A percentile compares a stretch with the other conserved stretches of the same genome.
phyloP scores from a whole-genome alignment of 2,113 vertebrate genomes.

The Lycocorax pyrrhopterus region DNA sequence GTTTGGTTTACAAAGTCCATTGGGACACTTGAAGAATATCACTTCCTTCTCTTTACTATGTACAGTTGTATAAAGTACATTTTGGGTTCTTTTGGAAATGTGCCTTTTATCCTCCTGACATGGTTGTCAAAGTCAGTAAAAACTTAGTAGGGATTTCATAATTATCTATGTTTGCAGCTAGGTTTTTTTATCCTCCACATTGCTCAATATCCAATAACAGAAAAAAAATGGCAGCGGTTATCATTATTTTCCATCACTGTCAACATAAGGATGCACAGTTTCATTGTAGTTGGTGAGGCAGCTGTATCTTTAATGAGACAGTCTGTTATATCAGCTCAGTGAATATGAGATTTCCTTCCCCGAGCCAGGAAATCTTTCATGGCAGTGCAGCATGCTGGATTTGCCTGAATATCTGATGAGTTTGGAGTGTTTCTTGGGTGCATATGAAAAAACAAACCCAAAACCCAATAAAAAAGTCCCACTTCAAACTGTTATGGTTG shows the following conservation, averaged over 20 bases:
- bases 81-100: not conserved
- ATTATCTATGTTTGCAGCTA: not conserved
- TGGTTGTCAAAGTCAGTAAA: not conserved
- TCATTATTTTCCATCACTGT: not conserved
- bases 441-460: not conserved
- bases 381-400: not conserved
- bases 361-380: not conserved
- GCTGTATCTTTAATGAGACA: not conserved
- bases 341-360: not conserved
- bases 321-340: not conserved
- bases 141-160: not conserved
- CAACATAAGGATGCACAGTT: not conserved
- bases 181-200: not conserved
- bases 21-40: not conserved
- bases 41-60: not conserved
- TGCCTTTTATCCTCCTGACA: not conserved
- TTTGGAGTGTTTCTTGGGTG: not conserved
- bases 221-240: not conserved
- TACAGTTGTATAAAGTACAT: not conserved
- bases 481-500: not conserved
- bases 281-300: not conserved
- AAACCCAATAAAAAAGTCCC: not conserved
- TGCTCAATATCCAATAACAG: not conserved
- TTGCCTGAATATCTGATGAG: not conserved
- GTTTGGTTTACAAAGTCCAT: not conserved